phyloP scores from a whole-genome alignment of 2,797 vertebrate genomes.

The Crypturellus tataupa region DNA sequence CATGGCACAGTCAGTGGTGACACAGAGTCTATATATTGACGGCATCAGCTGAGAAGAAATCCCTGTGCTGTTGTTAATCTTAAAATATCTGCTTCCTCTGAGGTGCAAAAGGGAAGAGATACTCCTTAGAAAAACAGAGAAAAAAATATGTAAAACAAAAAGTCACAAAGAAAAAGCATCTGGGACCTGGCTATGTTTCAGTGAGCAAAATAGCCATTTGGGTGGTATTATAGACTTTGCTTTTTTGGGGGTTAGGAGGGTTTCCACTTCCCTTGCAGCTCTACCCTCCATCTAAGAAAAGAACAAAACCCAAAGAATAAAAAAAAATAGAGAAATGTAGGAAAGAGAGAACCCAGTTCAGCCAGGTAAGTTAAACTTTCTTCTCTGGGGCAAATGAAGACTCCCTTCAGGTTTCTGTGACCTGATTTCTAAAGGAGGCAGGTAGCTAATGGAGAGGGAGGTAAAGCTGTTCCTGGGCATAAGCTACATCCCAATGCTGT shows the following conservation, averaged over 20 bases:
- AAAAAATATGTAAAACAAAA: neutral
- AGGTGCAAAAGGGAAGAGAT: neutral
- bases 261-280: too few relatives aligned
- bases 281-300: too few relatives aligned
- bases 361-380: neutral
- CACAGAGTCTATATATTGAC: rapidly evolving
- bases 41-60: neutral
- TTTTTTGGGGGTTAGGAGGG: too few relatives aligned
- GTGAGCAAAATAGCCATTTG: neutral
- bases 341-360: neutral
- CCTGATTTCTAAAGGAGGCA: neutral
- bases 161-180: neutral
- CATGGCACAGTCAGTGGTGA: neutral
- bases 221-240: neutral
- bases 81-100: neutral
- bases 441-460: neutral
- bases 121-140: rapidly evolving
- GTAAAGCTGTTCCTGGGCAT: neutral
- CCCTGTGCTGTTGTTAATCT: neutral
- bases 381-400: neutral
- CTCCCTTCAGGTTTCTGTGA: neutral
- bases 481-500: neutral
- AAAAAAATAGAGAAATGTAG: neutral
- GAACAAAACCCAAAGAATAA: neutral
- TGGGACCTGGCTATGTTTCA: neutral